Conservation (phyloP, 2,888 invertebrate species). For the Synergus laeviventris region DNA sequence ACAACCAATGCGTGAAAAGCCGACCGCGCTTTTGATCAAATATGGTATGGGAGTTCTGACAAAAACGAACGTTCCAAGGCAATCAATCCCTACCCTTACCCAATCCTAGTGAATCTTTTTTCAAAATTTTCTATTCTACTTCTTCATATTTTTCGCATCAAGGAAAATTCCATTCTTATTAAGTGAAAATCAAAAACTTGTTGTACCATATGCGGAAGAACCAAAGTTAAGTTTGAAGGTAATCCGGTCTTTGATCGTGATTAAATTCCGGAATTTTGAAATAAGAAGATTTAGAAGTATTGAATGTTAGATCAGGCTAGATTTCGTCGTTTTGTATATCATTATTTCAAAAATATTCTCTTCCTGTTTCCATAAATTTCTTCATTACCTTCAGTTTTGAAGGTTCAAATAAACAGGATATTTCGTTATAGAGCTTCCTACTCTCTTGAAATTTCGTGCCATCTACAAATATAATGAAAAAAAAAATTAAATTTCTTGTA, state of each 20-base stretch:
- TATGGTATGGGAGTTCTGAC: conserved; percentile 42
- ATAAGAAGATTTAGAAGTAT: neutral
- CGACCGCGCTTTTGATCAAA: conserved; percentile 41
- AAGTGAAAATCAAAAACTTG: conserved; percentile 1
- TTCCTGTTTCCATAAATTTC: neutral
- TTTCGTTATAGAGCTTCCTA: neutral
- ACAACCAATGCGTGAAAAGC: conserved; percentile 19
- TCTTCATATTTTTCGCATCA: neutral
- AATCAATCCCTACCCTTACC: neutral
- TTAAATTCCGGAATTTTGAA: neutral
- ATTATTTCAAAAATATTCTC: neutral
- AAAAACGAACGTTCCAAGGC: conserved; percentile 30
- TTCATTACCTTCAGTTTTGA: neutral
- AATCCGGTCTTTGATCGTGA: conserved; percentile 8
- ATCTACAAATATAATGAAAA: neutral
- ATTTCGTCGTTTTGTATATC: neutral
- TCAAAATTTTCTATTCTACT: neutral
- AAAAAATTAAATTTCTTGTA: neutral
- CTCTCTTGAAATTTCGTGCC: neutral
- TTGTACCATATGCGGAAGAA: conserved; percentile 29
- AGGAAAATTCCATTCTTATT: neutral
- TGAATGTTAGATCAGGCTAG: neutral
- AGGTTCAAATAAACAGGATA: neutral
- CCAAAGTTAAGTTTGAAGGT: conserved; percentile 19
- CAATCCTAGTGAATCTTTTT: conserved; percentile 1